Evolutionary conservation across 2,888 invertebrate species (phyloP).

Genomic region (Parelbella ahira): DNA sequence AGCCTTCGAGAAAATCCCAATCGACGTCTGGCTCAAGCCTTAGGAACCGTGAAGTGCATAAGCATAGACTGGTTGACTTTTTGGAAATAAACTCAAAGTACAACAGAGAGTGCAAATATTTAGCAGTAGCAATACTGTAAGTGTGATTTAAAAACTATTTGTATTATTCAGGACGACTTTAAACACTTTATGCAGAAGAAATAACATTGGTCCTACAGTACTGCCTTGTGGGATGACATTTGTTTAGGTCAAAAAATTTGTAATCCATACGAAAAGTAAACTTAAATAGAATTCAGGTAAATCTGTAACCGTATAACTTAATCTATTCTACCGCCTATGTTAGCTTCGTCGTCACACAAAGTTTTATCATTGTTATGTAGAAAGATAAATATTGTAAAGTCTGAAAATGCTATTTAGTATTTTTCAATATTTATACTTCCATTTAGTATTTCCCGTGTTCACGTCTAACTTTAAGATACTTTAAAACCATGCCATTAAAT

Average conservation of each 20-base stretch:
- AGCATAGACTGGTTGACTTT: conserved; percentile 9
- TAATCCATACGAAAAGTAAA: no score
- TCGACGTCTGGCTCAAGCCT: conserved; percentile 84
- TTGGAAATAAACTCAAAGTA: conserved; percentile 7
- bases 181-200: no score
- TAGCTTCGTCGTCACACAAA: neutral
- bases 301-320: no score
- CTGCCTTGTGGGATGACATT: neutral
- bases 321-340: neutral
- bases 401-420: no score
- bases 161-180: no score
- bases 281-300: no score
- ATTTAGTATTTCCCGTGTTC: no score
- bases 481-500: no score
- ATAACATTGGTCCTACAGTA: conserved; percentile 2
- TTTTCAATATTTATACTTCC: no score
- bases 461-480: neutral
- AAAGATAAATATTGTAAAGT: no score
- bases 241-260: neutral
- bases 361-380: no score
- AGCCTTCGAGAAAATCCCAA: conserved; percentile 86
- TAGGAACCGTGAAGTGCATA: conserved; percentile 33
- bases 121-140: neutral
- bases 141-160: no score
- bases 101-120: conserved; percentile 17